Base-by-base conservation (phyloP, 1,140 invertebrate genomes). In the Aphidius gifuensis region DNA sequence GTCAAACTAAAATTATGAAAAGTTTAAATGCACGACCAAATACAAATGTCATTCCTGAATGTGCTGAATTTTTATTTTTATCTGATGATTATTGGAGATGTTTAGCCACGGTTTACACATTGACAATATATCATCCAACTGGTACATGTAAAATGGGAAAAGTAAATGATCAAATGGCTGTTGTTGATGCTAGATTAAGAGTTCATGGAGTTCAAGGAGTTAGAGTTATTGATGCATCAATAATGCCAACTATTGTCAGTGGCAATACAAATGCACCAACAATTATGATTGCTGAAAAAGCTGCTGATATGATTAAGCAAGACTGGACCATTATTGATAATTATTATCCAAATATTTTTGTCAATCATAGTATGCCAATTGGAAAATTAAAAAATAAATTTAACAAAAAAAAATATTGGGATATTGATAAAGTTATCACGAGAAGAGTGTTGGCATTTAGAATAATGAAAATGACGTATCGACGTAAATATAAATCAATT, bases 281-380 rank as follows among this genome's bases (percentile, higher is more conserved):
- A 5, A 91, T 94, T 47, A 93, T 93, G 92, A 92, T 94, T 42
- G 92, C 84, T 1, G 92, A 94, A 71, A 93, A 92, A 77, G 92
- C 89, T 3, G 84, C 91, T 0, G 92, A 94, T 79, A 77, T 94
- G 67, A 90, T 94, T 59, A 91, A 91, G 76, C 82, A 85, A 68
- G 88, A 90, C 72, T 91, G 88, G 88, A 70, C 85, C 11, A 66
- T 46, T 5, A 39, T 58, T n/a, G 50, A 60, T 9, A 56, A 43
- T 16, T 53, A 50, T 60, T 66, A 53, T 32, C 49, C 23, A 32
- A 32, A 32, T 32, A 39, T 32, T 45, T n/a, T n/a, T 32, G 23
- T 32, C 4, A 32, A 32, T 32, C 1, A 32, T 32, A 32, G 23
- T 32, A 32, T 32, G 23, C 1, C 23, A 32, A 32, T 32, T 32